Conservation (phyloP, 2,888 invertebrate genomes). For the Dermolepida albohirtum region DNA sequence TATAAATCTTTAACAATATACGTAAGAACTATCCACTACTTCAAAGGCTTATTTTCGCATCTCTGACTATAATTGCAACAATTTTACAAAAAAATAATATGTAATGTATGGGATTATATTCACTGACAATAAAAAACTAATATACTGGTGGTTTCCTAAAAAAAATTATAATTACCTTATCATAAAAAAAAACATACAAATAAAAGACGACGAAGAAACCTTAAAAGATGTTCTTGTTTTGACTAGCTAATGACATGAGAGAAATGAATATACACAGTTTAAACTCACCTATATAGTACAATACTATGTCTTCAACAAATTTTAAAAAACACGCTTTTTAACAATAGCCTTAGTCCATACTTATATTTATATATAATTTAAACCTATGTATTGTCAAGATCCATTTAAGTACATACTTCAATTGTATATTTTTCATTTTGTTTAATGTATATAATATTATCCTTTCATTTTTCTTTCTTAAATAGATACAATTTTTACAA, state of each 20-base stretch:
- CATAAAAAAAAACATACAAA: neutral
- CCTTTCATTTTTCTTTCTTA: constrained; percentile 12
- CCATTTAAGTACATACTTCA: constrained; percentile 57
- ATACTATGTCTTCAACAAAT: constrained; percentile 36
- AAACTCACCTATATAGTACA: neutral
- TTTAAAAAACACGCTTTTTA: constrained; percentile 55
- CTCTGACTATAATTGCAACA: no score
- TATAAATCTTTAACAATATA: no score
- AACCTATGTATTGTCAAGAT: constrained; percentile 65
- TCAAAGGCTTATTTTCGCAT: no score
- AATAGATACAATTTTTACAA: constrained; percentile 32
- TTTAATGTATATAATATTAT: constrained; percentile 2
- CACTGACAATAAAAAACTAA: neutral
- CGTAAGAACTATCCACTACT: no score
- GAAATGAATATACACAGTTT: constrained; percentile 13
- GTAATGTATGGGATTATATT: no score
- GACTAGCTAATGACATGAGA: constrained; percentile 33
- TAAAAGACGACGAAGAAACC: no score
- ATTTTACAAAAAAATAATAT: no score
- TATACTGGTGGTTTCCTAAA: constrained; percentile 1
- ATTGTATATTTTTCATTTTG: constrained; percentile 38
- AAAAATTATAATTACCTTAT: neutral
- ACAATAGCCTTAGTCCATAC: constrained; percentile 61
- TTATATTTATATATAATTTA: constrained; percentile 60
- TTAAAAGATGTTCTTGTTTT: constrained; percentile 18